These are phyloP conservation scores for Lophotis ruficrista DNA, from an alignment of 2,113 vertebrate genomes.

Conservation along the genomic window DNA sequence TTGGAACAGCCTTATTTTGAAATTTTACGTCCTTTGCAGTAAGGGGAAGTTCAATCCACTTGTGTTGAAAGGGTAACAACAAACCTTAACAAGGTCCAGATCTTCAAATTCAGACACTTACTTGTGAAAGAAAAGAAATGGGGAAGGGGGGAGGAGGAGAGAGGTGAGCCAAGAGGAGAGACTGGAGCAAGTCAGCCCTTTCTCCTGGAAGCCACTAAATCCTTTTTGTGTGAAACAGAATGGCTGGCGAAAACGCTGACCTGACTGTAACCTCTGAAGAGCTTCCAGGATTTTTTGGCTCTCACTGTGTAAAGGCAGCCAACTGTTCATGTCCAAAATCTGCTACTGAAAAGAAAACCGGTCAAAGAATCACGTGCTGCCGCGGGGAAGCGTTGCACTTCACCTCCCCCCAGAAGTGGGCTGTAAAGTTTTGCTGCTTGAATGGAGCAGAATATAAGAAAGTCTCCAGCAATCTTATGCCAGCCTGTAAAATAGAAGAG, in stretches of 20 bases:
- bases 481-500: background rate
- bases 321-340: conserved; percentile 18
- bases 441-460: background rate
- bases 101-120: background rate
- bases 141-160: background rate
- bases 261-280: conserved; percentile 13
- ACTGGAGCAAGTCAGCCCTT: background rate
- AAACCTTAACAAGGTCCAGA: background rate
- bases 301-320: background rate
- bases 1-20: background rate
- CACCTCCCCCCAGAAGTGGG: background rate
- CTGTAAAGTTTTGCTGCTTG: background rate
- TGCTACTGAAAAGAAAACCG: conserved; percentile 28
- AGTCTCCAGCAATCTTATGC: background rate
- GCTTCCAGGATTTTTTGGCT: conserved; percentile 42
- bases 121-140: background rate
- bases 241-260: conserved; percentile 36
- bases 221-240: background rate
- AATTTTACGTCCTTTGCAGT: background rate
- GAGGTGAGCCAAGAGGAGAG: background rate
- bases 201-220: background rate
- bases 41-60: background rate
- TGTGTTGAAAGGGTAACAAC: background rate
- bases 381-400: background rate
- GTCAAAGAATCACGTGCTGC: background rate